Evolutionary conservation across 1,140 invertebrate species (phyloP), one percentile per base, ranked within the genome.

Genomic region (Teleogryllus occipitalis): DNA sequence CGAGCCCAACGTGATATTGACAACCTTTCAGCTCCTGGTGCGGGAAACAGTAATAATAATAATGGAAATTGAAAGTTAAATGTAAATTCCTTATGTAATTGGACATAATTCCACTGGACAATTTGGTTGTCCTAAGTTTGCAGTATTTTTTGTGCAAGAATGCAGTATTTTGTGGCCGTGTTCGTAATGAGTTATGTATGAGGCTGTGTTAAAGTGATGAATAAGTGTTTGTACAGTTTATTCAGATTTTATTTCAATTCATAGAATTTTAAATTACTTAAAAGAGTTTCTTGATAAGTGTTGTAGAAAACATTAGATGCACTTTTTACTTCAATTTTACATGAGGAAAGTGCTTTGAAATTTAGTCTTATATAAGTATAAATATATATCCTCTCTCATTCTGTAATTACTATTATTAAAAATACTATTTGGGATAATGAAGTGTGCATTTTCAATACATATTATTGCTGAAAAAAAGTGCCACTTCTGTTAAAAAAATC

Each of bases 1-100:
- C 89, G 94, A 82, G 95, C 95, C 65, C 95, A 97, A 86, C 89
- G 95, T 82, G 95, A 97, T 85, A 97, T 97, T 83, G 95, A 97
- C 86, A 91, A 89, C 83, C 88, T 91, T 75, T 87, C 87, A 65
- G 86, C 86, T 80, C 86, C 88, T 21, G 82, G 87, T 72, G 87
- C 85, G 83, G 84, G 88, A 7, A 75, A 14, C 27, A 79, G 74
- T 21, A 75, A 47, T 47, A 47, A 21, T 21, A 77, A 77, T 10
- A 77, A 47, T 75, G 48, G 48, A 8, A 47, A 39, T 47, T 21
- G 46, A 18, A 74, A 46, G 39, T 46, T 39, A 74, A 54, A 79
- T 73, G 14, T 27, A 22, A 65, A n/a, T 74, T 39, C 15, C 14
- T 27, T 39, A 27, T 27, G 15, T 76, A 15, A n/a, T 47, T 48